A percentile compares a stretch with the other conserved stretches of the same genome.
phyloP scores from a whole-genome alignment of 2,113 vertebrate genomes.

The Theristicus caerulescens region DNA sequence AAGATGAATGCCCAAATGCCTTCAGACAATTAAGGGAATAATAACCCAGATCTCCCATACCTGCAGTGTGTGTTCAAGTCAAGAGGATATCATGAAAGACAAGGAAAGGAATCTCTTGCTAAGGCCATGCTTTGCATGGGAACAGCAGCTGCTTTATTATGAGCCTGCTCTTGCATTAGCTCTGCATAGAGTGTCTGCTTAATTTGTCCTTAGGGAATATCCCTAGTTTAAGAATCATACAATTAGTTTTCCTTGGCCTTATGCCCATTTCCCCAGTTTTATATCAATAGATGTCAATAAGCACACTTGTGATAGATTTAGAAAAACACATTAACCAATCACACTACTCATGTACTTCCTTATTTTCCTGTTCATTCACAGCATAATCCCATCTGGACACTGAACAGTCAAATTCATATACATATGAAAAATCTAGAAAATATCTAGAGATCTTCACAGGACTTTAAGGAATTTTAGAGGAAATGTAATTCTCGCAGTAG shows the following conservation, averaged over 20 bases:
- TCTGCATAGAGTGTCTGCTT: neutral
- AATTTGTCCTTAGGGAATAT: neutral
- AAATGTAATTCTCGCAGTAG: neutral
- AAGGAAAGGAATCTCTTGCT: neutral
- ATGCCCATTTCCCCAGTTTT: neutral
- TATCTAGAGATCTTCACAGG: neutral
- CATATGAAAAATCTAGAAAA: neutral
- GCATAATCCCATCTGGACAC: neutral
- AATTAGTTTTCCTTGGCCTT: neutral
- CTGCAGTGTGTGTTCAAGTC: neutral
- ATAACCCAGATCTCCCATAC: neutral
- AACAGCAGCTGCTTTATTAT: neutral
- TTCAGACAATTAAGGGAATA: neutral
- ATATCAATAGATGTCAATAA: neutral
- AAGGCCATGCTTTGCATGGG: neutral
- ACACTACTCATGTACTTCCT: neutral
- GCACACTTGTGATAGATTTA: neutral
- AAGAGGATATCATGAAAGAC: neutral
- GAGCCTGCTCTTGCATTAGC: neutral
- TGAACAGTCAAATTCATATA: neutral
- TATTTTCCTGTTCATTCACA: neutral
- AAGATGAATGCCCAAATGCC: neutral
- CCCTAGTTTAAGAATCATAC: neutral
- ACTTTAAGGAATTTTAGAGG: neutral
- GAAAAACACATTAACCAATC: neutral